Evolutionary conservation across 2,113 vertebrate species (phyloP), one percentile per base, ranked within the genome.

Genomic region (Phalacrocorax aristotelis): DNA sequence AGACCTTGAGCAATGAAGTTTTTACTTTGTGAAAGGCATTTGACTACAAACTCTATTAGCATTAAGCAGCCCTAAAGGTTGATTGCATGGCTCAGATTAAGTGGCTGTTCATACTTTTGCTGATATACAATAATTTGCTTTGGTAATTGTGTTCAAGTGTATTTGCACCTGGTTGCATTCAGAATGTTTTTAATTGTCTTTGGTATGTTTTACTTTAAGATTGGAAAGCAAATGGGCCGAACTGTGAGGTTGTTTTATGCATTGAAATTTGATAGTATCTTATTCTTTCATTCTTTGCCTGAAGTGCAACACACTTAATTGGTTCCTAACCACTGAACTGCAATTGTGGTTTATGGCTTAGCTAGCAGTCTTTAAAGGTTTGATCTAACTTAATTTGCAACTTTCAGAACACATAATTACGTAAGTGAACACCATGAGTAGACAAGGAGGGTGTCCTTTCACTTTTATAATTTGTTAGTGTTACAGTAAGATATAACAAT

Each of bases 141-240:
- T 66, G 20, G 29, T 90, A 94, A 94, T 93, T 94, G 18, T 0
- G 0, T 94, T 94, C n/a, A 74, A 94, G 20, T 66, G 18, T 93
- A 70, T 95, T 94, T 96, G 90, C 88, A 96, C 76, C 90, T 94
- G 62, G 19, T 46, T 93, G 65, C 80, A 84, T 89, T 89, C 72
- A 51, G 61, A 87, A 74, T 30, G 42, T 26, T 95, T 95, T 94
- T 86, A 93, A 93, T 95, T 93, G 83, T 81, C 19, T 94, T 92
- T 79, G 17, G 15, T 74, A 54, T 62, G 32, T 71, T 91, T 92
- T 86, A 71, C n/a, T 89, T 77, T 76, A 90, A 93, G 48, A 90
- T 51, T 89, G 60, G 69, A 96, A 95, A 91, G 51, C 55, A 94
- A 96, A 91, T 87, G 80, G 57, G 32, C 71, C 0, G 2, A 89